A percentile compares a stretch with the other conserved stretches of the same genome.
These are phyloP conservation scores for Aleiodes leptofemur DNA, from an alignment of 2,888 invertebrate species.

Conservation along the genomic window DNA sequence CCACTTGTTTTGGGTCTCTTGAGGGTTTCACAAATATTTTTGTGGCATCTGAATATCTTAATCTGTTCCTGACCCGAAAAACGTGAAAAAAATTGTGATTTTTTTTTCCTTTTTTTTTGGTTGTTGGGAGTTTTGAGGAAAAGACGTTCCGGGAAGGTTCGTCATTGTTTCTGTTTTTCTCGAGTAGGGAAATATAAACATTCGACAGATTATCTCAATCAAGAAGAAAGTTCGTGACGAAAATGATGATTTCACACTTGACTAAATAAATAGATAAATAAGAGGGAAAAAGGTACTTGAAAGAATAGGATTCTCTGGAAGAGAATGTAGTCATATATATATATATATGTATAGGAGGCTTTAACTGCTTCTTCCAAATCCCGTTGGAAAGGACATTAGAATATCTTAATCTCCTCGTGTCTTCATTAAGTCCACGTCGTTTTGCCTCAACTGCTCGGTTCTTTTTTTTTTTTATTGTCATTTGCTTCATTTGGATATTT, in stretches of 20 bases:
- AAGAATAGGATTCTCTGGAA: constrained; percentile 37
- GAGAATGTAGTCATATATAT: constrained; percentile 29
- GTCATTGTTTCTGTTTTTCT: constrained; percentile 3
- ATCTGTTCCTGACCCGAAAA: constrained; percentile 10
- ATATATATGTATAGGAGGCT: constrained; percentile 24
- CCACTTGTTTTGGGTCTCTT: background rate
- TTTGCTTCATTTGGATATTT: constrained; percentile 1
- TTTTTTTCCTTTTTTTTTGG: constrained; percentile 22
- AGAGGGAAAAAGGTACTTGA: constrained; percentile 26
- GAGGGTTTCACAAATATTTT: background rate
- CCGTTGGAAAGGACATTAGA: constrained; percentile 47
- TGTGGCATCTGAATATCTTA: constrained; percentile 17
- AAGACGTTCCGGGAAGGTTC: background rate
- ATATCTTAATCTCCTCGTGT: constrained; percentile 49
- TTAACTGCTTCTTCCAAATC: constrained; percentile 46
- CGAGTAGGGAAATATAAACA: constrained; percentile 14
- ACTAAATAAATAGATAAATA: constrained; percentile 22
- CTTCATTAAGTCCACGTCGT: constrained; percentile 46
- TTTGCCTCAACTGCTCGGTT: constrained; percentile 23
- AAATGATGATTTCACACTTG: constrained; percentile 29
- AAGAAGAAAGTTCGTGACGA: constrained; percentile 14
- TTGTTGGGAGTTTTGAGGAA: background rate
- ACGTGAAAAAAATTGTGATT: constrained; percentile 6
- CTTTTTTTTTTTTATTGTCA: constrained; percentile 5
- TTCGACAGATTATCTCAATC: constrained; percentile 6